These are phyloP conservation scores for Endomychus coccineus DNA, from an alignment of 2,888 invertebrate species.

Conservation along the genomic window DNA sequence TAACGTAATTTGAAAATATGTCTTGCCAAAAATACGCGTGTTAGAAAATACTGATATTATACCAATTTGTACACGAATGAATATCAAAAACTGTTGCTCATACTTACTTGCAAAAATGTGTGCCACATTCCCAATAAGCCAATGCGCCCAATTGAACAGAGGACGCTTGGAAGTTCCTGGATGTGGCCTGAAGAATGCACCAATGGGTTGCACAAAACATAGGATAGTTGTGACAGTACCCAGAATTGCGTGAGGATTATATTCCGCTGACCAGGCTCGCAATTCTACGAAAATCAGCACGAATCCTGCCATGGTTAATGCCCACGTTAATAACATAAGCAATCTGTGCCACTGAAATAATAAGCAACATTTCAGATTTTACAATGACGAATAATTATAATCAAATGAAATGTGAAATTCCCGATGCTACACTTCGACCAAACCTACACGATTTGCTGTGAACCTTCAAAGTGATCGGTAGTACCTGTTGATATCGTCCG, in stretches of 20 bases:
- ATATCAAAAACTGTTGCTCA: not conserved
- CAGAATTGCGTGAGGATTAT: conserved; percentile 76
- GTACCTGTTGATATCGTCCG: too few relatives aligned
- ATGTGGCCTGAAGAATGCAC: conserved; percentile 77
- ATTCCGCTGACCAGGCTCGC: conserved; percentile 64
- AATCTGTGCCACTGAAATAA: conserved; percentile 73
- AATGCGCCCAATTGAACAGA: conserved; percentile 88
- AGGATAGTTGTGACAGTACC: conserved; percentile 70
- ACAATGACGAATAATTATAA: too few relatives aligned
- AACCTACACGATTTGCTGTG: too few relatives aligned
- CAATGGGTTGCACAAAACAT: conserved; percentile 82
- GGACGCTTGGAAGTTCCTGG: conserved; percentile 72
- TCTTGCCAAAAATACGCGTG: too few relatives aligned
- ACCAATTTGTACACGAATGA: too few relatives aligned
- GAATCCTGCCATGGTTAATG: conserved; percentile 69
- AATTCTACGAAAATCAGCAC: conserved; percentile 77
- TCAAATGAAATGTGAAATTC: too few relatives aligned
- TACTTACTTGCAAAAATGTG: conserved; percentile 80
- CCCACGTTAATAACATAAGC: conserved; percentile 76
- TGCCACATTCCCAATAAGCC: conserved; percentile 80
- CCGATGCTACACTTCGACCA: too few relatives aligned
- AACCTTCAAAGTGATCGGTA: too few relatives aligned
- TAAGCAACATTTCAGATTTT: too few relatives aligned
- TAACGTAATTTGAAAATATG: too few relatives aligned
- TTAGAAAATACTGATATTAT: too few relatives aligned